phyloP scores from a whole-genome alignment of 2,113 vertebrate species.

The Pelecanus crispus region DNA sequence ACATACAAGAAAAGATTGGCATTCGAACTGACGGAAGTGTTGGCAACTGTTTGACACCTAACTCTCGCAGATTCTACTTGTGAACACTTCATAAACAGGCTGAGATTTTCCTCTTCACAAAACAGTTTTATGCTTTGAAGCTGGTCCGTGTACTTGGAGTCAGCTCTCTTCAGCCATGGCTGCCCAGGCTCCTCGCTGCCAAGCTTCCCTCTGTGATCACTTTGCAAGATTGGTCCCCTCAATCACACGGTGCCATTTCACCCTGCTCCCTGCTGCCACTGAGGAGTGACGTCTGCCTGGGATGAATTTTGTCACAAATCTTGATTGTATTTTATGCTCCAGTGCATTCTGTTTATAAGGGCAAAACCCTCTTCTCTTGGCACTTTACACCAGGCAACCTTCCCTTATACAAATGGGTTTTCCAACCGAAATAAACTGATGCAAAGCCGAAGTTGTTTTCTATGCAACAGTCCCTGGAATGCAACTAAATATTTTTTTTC shows the following conservation, averaged over 20 bases:
- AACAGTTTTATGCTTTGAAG: not conserved
- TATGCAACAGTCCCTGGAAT: not conserved
- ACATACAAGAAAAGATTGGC: not conserved
- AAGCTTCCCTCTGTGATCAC: not conserved
- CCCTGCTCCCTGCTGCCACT: fast-evolving
- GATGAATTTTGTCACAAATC: slow-evolving; percentile 10
- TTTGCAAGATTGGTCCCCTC: not conserved
- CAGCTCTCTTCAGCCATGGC: not conserved
- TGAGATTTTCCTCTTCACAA: not conserved
- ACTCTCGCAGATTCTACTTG: not conserved
- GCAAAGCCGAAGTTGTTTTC: not conserved
- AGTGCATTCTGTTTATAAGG: slow-evolving; percentile 13
- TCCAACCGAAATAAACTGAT: not conserved
- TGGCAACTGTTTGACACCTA: not conserved
- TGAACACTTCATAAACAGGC: not conserved
- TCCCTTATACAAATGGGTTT: not conserved
- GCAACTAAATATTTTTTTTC: not conserved
- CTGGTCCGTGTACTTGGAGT: not conserved
- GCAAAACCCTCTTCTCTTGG: not conserved
- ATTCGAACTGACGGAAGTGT: not conserved
- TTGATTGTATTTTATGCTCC: slow-evolving; percentile 34
- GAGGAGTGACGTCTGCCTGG: not conserved
- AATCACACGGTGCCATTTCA: not conserved
- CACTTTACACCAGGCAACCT: not conserved
- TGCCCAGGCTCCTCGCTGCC: not conserved